A percentile compares a stretch with the other conserved stretches of the same genome.
These are phyloP conservation scores for Diachrysia chrysitis DNA, from an alignment of 2,888 invertebrate genomes.

Conservation along the genomic window DNA sequence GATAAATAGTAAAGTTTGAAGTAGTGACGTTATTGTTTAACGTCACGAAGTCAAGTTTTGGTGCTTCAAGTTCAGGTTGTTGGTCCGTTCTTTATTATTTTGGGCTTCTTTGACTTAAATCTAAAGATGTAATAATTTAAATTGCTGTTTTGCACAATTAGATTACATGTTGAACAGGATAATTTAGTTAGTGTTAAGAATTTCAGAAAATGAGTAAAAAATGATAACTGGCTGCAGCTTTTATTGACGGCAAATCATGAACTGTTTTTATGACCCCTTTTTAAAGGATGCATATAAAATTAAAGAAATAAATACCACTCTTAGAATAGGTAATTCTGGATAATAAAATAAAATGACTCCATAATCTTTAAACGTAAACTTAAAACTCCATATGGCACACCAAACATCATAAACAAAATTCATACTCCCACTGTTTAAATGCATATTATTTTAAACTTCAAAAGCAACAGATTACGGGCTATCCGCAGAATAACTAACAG, in stretches of 20 bases:
- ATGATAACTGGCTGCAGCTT: too few species aligned
- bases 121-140: too few species aligned
- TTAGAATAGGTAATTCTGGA: not conserved
- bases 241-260: too few species aligned
- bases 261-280: too few species aligned
- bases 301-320: not conserved
- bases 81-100: not conserved
- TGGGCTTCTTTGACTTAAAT: too few species aligned
- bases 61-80: not conserved
- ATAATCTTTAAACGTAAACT: not conserved
- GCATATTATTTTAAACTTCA: conserved; percentile 7
- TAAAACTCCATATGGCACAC: not conserved
- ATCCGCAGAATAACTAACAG: not conserved
- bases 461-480: conserved; percentile 5
- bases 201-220: too few species aligned
- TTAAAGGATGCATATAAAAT: too few species aligned
- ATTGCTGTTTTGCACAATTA: too few species aligned
- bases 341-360: not conserved
- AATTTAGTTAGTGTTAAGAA: too few species aligned
- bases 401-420: not conserved
- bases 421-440: not conserved
- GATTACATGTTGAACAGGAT: too few species aligned
- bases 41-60: conserved; percentile 9
- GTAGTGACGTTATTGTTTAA: conserved; percentile 32
- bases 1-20: conserved; percentile 35